Evolutionary conservation across 2,113 vertebrate species (phyloP).

Genomic region (Triplophysa dalaica): DNA sequence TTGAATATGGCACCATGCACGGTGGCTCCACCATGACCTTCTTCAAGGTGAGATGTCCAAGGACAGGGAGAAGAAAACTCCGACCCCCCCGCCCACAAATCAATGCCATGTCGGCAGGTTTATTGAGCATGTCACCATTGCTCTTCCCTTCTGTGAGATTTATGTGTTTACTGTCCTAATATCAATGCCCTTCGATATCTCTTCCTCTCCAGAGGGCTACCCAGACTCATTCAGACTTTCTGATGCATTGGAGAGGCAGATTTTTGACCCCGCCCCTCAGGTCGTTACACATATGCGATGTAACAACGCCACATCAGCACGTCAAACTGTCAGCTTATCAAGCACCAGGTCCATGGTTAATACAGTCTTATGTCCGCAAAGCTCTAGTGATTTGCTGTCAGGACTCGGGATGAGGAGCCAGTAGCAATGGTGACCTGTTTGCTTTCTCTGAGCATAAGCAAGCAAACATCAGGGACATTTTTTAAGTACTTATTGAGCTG

Average conservation of each 20-base stretch:
- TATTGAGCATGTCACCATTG: slow-evolving; percentile 58
- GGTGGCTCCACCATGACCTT: slow-evolving; percentile 99
- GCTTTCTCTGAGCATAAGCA: not conserved
- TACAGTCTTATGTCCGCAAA: slow-evolving; percentile 19
- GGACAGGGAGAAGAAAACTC: slow-evolving; percentile 1
- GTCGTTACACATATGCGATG: slow-evolving; percentile 11
- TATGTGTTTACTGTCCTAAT: slow-evolving; percentile 65
- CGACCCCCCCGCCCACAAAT: slow-evolving; percentile 37
- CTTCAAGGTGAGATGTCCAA: slow-evolving; percentile 85
- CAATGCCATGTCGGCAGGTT: slow-evolving; percentile 56
- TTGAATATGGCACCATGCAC: slow-evolving; percentile 96
- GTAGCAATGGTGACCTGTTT: not conserved
- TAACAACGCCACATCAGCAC: slow-evolving; percentile 31
- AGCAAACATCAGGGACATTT: too few relatives aligned
- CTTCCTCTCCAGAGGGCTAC: slow-evolving; percentile 36
- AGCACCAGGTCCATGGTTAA: slow-evolving; percentile 36
- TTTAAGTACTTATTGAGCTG: too few relatives aligned
- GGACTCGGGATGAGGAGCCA: slow-evolving; percentile 1
- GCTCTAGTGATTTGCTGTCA: slow-evolving; percentile 30
- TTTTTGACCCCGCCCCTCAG: not conserved
- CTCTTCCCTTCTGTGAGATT: slow-evolving; percentile 54
- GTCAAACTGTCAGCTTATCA: slow-evolving; percentile 37
- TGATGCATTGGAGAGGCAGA: not conserved
- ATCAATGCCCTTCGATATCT: slow-evolving; percentile 58
- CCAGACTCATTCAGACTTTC: slow-evolving; percentile 19